Evolutionary conservation across 2,113 vertebrate genomes (phyloP), one percentile per base, ranked within the genome.

Genomic region (Polyodon spathula): DNA sequence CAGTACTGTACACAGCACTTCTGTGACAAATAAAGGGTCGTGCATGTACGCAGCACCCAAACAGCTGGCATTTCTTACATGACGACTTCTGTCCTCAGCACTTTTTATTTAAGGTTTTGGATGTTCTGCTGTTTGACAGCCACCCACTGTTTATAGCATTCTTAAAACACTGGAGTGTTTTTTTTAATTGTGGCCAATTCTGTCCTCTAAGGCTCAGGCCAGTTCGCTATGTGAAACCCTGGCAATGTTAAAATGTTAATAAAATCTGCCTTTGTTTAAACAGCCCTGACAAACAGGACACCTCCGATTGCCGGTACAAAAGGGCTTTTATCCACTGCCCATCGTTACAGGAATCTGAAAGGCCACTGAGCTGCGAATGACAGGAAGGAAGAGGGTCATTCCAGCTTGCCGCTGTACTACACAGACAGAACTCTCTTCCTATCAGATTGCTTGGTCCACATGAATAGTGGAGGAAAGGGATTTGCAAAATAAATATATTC

Each of bases 221-320:
- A 58, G n/a, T 16, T 12, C 14, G 38, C 40, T 15, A 40, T 10
- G 2, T 8, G n/a, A 16, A 40, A 7, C 58, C 46, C 37, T 27
- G 42, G 15, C 15, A 11, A 11, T 27, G 57, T 12, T n/a, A 10
- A 44, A 37, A 59, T 8, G 27, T 42, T 37, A 50, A 12, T 27
- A 50, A 50, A 50, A 50, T 50, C 46, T 8, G 15, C 43, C 43
- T 60, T 60, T 48, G 46, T 50, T 15, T 10, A 17, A 17, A 8
- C 40, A 8, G 46, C n/a, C 27, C 50, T 41, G 48, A 52, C 37
- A 53, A 61, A 58, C 56, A 58, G 56, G 56, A 58, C 56, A 43
- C 56, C 54, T 37, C 58, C 58, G 41, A 3, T 15, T 12, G 11
- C 17, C 3, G 15, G n/a, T 5, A 41, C 37, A 15, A 61, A 15